Evolutionary conservation across 2,797 vertebrate species (phyloP).

Genomic region (Epinephelus malabaricus): DNA sequence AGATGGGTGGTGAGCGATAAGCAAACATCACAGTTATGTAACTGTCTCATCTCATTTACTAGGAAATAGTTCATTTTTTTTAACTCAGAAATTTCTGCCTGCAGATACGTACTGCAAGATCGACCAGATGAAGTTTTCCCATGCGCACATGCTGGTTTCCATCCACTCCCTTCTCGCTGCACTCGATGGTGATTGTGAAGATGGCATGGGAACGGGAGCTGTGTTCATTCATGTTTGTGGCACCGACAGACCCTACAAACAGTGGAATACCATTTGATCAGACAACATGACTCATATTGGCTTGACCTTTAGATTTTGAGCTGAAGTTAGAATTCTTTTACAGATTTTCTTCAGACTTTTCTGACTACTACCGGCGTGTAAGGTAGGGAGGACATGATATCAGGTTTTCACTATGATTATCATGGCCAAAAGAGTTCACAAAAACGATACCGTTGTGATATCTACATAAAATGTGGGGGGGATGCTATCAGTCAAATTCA

Average conservation of each 20-base stretch:
- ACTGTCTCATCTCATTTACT: background rate
- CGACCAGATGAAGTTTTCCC: constrained; percentile 98
- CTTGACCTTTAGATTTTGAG: background rate
- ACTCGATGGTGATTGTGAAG: constrained; percentile 99
- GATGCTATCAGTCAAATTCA: too few species aligned
- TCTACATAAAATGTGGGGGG: too few species aligned
- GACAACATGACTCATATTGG: background rate
- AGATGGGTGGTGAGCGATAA: background rate
- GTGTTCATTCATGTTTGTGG: constrained; percentile 99
- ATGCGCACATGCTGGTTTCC: constrained; percentile 98
- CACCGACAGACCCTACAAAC: constrained; percentile 93
- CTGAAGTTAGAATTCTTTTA: background rate
- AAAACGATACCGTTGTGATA: too few species aligned
- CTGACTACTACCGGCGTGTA: background rate
- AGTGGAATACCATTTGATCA: constrained; percentile 10
- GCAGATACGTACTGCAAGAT: constrained; percentile 91
- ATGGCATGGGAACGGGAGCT: constrained; percentile 98
- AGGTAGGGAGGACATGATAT: too few species aligned
- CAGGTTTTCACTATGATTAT: too few species aligned
- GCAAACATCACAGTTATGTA: background rate
- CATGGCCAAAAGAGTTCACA: too few species aligned
- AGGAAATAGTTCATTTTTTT: background rate
- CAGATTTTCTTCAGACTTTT: background rate
- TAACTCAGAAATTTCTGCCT: background rate
- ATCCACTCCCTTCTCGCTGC: constrained; percentile 97